These are phyloP conservation scores for Monochamus saltuarius DNA, from an alignment of 1,140 invertebrate genomes.

Conservation along the genomic window DNA sequence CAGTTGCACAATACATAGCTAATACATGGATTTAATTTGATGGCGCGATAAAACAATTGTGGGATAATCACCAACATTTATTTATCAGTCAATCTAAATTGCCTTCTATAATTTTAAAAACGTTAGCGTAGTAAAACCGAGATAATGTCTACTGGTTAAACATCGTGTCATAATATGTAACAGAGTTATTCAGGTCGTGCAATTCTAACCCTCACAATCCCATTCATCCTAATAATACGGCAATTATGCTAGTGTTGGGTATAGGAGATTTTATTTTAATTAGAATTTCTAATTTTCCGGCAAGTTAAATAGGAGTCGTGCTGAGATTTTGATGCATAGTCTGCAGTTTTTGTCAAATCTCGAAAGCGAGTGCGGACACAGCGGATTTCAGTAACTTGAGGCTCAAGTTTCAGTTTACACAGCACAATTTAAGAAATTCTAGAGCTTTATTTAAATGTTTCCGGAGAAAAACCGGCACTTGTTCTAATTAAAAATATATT, in stretches of 20 bases:
- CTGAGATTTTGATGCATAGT: conserved; percentile 35
- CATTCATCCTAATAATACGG: conserved; percentile 15
- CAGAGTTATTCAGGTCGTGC: too few relatives aligned
- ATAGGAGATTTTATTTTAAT: conserved; percentile 31
- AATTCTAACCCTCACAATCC: neutral
- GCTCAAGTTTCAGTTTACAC: conserved; percentile 22
- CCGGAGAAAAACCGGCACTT: neutral
- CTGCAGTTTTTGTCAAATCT: conserved; percentile 29
- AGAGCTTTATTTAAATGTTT: conserved; percentile 9
- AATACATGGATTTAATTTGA: too few relatives aligned
- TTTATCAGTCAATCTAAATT: too few relatives aligned
- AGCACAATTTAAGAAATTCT: conserved; percentile 16
- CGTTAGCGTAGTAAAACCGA: too few relatives aligned
- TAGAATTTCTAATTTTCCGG: conserved; percentile 34
- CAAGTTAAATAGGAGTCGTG: conserved; percentile 26
- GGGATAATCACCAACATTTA: too few relatives aligned
- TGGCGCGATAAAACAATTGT: too few relatives aligned
- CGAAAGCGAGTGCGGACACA: conserved; percentile 21
- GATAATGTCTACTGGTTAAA: too few relatives aligned
- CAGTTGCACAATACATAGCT: too few relatives aligned
- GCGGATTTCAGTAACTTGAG: conserved; percentile 22
- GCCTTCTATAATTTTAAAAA: too few relatives aligned
- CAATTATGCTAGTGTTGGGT: conserved; percentile 20
- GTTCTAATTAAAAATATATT: neutral
- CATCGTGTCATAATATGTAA: too few relatives aligned